These are phyloP conservation scores for Cavia aperea DNA, from an alignment of 2,113 vertebrate species.

Conservation along the genomic window DNA sequence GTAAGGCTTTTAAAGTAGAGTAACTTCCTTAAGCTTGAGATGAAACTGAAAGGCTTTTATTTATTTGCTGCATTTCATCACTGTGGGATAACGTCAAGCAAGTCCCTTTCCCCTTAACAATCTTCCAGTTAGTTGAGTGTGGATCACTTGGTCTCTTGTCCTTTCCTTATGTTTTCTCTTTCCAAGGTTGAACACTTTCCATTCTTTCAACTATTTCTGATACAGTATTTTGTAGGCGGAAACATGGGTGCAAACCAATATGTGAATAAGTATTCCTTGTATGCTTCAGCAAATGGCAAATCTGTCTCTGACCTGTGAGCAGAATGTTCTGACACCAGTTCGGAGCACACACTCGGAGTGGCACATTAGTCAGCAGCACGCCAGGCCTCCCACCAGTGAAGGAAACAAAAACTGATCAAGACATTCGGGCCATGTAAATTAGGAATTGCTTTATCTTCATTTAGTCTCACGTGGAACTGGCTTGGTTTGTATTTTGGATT, in stretches of 20 bases:
- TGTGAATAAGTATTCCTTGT: conserved; percentile 33
- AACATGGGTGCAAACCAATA: not conserved
- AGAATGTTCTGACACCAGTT: conserved; percentile 49
- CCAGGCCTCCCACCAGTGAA: conserved; percentile 25
- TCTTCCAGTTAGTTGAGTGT: conserved; percentile 12
- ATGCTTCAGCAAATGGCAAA: not conserved
- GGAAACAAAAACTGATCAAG: conserved; percentile 51
- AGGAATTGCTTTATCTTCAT: conserved; percentile 52
- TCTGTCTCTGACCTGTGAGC: conserved; percentile 28
- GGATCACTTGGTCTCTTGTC: not conserved
- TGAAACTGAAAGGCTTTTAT: not conserved
- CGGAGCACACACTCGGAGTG: conserved; percentile 21
- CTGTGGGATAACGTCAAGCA: conserved; percentile 7
- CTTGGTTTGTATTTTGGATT: not conserved
- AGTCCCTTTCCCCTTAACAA: not conserved
- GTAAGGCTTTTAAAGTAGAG: not conserved
- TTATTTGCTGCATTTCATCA: not conserved
- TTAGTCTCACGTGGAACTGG: not conserved
- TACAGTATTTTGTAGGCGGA: conserved; percentile 34
- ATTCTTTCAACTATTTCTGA: conserved; percentile 50
- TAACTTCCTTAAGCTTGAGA: not conserved
- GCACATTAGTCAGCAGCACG: conserved; percentile 3
- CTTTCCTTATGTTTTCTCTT: conserved; percentile 15
- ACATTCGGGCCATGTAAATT: conserved; percentile 50
- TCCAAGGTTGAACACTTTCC: conserved; percentile 12